These are phyloP conservation scores for Hipposideros armiger DNA, from an alignment of 2,113 vertebrate genomes.

Conservation along the genomic window DNA sequence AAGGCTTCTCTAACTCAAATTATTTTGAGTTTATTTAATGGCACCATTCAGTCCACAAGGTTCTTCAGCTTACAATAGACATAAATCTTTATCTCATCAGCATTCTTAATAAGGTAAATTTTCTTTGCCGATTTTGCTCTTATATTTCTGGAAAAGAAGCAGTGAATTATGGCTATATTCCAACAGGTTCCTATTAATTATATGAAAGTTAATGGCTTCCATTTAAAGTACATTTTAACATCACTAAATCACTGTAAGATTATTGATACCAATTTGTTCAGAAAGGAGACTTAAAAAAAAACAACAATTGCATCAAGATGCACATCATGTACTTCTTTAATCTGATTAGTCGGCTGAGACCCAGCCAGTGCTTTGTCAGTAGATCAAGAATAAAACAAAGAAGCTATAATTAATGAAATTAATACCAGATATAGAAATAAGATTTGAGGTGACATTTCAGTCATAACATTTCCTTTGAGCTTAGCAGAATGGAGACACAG, in stretches of 20 bases:
- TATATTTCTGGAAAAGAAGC: slow-evolving; percentile 12
- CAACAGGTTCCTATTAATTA: not conserved
- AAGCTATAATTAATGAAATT: slow-evolving; percentile 72
- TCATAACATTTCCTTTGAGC: slow-evolving; percentile 63
- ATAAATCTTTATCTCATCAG: not conserved
- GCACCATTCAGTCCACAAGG: not conserved
- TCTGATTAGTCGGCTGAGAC: slow-evolving; percentile 76
- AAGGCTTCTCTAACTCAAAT: not conserved
- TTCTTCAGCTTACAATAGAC: not conserved
- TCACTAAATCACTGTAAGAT: not conserved
- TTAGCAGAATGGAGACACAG: slow-evolving; percentile 62
- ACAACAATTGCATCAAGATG: slow-evolving; percentile 48
- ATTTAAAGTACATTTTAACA: slow-evolving; percentile 27
- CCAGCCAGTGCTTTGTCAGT: slow-evolving; percentile 70
- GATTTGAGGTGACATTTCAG: slow-evolving; percentile 69
- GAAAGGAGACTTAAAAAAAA: slow-evolving; percentile 33
- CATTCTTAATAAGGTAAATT: not conserved
- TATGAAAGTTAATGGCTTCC: not conserved
- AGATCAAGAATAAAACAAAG: slow-evolving; percentile 70
- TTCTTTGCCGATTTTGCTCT: not conserved
- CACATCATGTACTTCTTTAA: slow-evolving; percentile 68
- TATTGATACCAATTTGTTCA: not conserved
- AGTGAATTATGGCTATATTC: not conserved
- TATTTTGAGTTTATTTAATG: not conserved
- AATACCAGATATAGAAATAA: slow-evolving; percentile 66